Evolutionary conservation across 2,113 vertebrate species (phyloP).

Genomic region (Smithornis capensis): DNA sequence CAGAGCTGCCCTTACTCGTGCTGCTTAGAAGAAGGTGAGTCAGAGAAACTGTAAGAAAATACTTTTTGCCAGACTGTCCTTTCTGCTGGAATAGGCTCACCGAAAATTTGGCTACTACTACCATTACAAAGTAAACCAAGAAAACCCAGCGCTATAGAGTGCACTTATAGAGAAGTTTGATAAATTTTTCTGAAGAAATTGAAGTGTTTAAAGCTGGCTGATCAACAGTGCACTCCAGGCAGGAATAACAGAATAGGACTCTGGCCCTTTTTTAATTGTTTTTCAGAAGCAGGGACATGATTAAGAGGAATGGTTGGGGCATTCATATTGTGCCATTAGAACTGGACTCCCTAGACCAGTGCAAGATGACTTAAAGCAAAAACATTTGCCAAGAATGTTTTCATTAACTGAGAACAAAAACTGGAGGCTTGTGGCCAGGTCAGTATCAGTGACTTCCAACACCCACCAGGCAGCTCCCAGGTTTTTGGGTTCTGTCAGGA

Average conservation of each 20-base stretch:
- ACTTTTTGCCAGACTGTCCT: neutral
- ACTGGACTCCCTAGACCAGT: constrained; percentile 38
- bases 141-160: neutral
- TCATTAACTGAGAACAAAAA: constrained; percentile 32
- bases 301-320: constrained; percentile 19
- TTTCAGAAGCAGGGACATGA: neutral
- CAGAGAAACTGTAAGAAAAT: neutral
- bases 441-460: neutral
- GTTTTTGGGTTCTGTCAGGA: neutral
- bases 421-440: neutral
- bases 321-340: constrained; percentile 48
- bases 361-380: constrained; percentile 50
- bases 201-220: neutral
- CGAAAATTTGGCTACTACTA: neutral
- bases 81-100: neutral
- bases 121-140: neutral
- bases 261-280: neutral
- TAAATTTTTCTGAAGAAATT: neutral
- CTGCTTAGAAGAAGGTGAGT: neutral
- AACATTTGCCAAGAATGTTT: constrained; percentile 28
- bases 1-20: neutral
- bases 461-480: neutral
- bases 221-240: neutral
- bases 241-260: neutral
- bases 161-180: neutral